These are phyloP conservation scores for Neomonachus schauinslandi DNA, from an alignment of 2,113 vertebrate species.

Conservation along the genomic window DNA sequence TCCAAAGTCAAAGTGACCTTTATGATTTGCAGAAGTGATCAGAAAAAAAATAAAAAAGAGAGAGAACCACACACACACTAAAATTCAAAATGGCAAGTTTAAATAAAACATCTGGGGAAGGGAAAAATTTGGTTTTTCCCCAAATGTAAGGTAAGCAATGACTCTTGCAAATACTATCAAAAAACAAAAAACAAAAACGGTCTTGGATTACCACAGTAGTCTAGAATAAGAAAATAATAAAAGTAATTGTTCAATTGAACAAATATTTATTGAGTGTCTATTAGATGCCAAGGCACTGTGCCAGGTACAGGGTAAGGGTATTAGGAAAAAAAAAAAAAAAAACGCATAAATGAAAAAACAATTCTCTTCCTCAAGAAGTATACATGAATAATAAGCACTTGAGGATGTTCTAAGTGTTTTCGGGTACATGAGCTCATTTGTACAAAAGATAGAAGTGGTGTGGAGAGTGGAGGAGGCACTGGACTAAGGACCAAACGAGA, in stretches of 20 bases:
- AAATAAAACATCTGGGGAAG: slow-evolving; percentile 56
- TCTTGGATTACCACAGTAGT: not conserved
- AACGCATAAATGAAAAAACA: slow-evolving; percentile 41
- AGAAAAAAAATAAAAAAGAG: not conserved
- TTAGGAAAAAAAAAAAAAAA: not conserved
- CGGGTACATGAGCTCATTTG: not conserved
- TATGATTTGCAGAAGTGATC: slow-evolving; percentile 54
- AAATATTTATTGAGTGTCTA: not conserved
- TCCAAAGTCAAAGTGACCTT: slow-evolving; percentile 70
- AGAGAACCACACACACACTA: not conserved
- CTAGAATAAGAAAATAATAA: slow-evolving; percentile 33
- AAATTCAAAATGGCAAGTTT: slow-evolving; percentile 44
- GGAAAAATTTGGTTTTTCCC: slow-evolving; percentile 53
- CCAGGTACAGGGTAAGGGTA: not conserved
- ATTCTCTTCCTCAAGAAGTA: not conserved
- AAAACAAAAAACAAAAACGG: not conserved
- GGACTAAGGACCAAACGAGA: not conserved
- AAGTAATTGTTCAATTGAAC: slow-evolving; percentile 20
- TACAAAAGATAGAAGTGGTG: not conserved
- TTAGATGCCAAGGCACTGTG: not conserved
- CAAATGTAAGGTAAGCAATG: slow-evolving; percentile 50
- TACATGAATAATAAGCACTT: not conserved
- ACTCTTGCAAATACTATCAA: not conserved
- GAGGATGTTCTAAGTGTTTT: not conserved
- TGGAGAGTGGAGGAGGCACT: not conserved